Evolutionary conservation across 2,113 vertebrate genomes (phyloP).

Genomic region (Alethe castanea): DNA sequence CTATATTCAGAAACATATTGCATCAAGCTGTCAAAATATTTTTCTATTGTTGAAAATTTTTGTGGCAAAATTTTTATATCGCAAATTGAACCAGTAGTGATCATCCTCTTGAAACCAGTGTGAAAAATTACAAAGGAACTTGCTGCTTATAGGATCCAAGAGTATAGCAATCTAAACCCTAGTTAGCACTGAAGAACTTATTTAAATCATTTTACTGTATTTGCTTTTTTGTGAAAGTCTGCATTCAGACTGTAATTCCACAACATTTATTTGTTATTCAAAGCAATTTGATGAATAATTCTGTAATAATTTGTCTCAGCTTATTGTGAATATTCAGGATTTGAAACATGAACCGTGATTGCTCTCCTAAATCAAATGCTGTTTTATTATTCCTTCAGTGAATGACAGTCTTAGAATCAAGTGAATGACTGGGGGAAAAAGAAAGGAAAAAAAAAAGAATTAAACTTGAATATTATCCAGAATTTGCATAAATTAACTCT

Average conservation of each 20-base stretch:
- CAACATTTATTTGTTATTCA: neutral
- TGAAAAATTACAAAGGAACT: neutral
- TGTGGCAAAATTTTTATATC: neutral
- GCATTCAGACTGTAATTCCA: neutral
- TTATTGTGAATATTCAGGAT: slow-evolving; percentile 46
- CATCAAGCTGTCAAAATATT: neutral
- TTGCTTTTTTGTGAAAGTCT: neutral
- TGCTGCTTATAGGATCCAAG: neutral
- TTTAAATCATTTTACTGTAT: neutral
- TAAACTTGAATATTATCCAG: neutral
- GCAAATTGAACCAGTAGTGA: neutral
- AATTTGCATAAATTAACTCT: slow-evolving; percentile 9
- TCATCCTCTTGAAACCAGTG: neutral
- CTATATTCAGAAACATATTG: neutral
- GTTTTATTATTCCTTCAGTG: neutral
- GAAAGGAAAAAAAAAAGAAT: neutral
- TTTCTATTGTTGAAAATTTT: neutral
- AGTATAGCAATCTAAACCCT: neutral
- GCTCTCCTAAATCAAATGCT: slow-evolving; percentile 25
- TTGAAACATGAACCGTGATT: neutral
- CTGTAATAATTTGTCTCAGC: slow-evolving; percentile 6
- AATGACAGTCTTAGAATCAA: slow-evolving; percentile 6
- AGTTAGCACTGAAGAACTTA: neutral
- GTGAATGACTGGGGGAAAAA: neutral
- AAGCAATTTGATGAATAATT: slow-evolving; percentile 41